Evolutionary conservation across 2,113 vertebrate genomes (phyloP).

Genomic region (Gnathonemus longibarbis): DNA sequence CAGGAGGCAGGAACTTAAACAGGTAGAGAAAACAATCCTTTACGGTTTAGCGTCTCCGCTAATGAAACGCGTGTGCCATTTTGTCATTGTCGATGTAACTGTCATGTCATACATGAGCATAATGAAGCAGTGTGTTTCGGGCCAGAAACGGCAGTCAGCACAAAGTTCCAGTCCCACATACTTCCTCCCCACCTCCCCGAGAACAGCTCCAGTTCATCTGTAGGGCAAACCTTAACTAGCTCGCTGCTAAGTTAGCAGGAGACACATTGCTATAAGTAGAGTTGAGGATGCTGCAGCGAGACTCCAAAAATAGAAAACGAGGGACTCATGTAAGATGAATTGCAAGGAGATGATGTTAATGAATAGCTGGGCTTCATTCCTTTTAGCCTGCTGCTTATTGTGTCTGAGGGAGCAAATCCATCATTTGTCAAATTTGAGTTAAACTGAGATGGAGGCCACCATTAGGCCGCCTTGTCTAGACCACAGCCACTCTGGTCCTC

Average conservation of each 20-base stretch:
- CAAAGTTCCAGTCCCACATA: conserved; percentile 23
- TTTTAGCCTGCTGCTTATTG: conserved; percentile 47
- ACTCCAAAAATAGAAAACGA: conserved; percentile 47
- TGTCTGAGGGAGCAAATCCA: conserved; percentile 34
- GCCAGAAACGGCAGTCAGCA: conserved; percentile 37
- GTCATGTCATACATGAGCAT: background rate
- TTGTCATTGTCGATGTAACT: background rate
- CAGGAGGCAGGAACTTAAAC: background rate
- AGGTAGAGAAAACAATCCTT: background rate
- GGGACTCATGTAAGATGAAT: conserved; percentile 27
- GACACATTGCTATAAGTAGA: conserved; percentile 49
- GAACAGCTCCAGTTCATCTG: conserved; percentile 10
- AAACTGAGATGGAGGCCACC: conserved; percentile 40
- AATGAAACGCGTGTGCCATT: background rate
- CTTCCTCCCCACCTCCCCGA: background rate
- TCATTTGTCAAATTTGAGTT: conserved; percentile 35
- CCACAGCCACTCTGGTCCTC: conserved; percentile 19
- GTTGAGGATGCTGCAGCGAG: conserved; percentile 46
- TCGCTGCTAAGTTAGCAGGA: conserved; percentile 32
- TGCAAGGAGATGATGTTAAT: conserved; percentile 28
- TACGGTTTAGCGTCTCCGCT: conserved; percentile 32
- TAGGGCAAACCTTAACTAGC: conserved; percentile 7
- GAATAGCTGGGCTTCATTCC: conserved; percentile 45
- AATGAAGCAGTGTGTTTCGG: conserved; percentile 41
- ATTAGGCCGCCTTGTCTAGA: conserved; percentile 29